Conservation (phyloP, 2,797 vertebrate genomes). For the Ibycter americanus region DNA sequence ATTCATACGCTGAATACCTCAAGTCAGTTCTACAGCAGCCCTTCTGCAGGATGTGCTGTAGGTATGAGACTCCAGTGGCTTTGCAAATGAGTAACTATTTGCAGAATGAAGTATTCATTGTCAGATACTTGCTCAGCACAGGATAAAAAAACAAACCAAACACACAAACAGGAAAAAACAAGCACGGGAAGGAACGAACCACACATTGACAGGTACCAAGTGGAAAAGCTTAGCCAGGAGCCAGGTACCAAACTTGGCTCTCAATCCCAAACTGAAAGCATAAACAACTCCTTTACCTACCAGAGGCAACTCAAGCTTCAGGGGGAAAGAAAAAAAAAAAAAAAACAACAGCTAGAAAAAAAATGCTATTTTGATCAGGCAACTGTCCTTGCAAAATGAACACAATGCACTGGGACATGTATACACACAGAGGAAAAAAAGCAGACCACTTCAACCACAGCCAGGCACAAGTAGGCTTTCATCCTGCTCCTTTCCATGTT, state of each 20-base stretch:
- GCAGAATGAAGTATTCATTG: neutral
- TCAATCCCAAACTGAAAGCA: neutral
- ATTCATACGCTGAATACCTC: neutral
- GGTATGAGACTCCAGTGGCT: neutral
- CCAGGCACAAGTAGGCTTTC: neutral
- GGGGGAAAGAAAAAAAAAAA: no score
- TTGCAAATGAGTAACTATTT: neutral
- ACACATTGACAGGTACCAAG: neutral
- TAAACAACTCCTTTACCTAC: rapidly evolving
- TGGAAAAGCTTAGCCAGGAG: neutral
- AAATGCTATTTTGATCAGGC: neutral
- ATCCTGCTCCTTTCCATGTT: neutral
- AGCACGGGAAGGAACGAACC: neutral
- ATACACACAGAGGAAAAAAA: neutral
- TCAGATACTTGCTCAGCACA: neutral
- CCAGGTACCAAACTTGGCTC: neutral
- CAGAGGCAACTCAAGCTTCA: neutral
- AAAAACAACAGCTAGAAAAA: neutral
- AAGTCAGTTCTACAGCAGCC: neutral
- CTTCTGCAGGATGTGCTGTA: neutral
- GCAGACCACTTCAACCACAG: neutral
- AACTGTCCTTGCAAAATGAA: neutral
- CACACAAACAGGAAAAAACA: neutral
- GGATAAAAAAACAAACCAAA: neutral
- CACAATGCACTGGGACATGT: no score